Evolutionary conservation across 1,140 invertebrate genomes (phyloP).

Genomic region (Scylla paramamosain): DNA sequence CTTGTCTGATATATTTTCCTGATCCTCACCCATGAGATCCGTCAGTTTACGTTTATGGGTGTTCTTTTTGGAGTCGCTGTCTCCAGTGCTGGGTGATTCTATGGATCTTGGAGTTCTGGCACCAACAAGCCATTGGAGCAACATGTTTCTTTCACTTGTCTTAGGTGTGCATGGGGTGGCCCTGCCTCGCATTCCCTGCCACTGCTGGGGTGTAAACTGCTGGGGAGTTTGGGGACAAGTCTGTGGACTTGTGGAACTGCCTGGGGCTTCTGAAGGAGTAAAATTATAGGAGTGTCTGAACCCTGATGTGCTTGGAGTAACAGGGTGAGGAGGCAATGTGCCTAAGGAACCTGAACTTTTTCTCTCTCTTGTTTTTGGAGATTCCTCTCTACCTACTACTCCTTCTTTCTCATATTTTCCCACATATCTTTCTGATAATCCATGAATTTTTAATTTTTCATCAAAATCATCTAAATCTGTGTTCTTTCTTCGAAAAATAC

Average conservation of each 20-base stretch:
- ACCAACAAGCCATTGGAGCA: constrained; percentile 69
- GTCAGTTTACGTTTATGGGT: constrained; percentile 73
- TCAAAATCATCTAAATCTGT: constrained; percentile 63
- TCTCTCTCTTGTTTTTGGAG: constrained; percentile 15
- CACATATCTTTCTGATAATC: constrained; percentile 52
- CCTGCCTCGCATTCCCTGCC: background rate
- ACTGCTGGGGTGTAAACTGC: background rate
- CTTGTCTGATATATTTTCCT: constrained; percentile 53
- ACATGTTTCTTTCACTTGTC: constrained; percentile 68
- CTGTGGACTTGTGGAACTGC: background rate
- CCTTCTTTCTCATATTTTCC: background rate
- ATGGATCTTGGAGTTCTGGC: constrained; percentile 65
- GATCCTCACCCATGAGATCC: constrained; percentile 63
- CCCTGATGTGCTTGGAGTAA: constrained; percentile 63
- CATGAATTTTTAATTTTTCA: constrained; percentile 56
- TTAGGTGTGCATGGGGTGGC: constrained; percentile 70
- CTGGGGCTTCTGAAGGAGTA: constrained; percentile 38
- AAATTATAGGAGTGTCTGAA: background rate
- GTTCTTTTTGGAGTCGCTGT: constrained; percentile 67
- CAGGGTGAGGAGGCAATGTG: constrained; percentile 9
- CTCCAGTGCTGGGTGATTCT: background rate
- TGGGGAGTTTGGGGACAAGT: constrained; percentile 17
- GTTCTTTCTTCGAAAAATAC: constrained; percentile 62
- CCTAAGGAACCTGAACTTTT: constrained; percentile 11
- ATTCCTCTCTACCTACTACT: background rate